Base-by-base conservation (phyloP, 2,888 invertebrate species). In the Macrophya annulata region DNA sequence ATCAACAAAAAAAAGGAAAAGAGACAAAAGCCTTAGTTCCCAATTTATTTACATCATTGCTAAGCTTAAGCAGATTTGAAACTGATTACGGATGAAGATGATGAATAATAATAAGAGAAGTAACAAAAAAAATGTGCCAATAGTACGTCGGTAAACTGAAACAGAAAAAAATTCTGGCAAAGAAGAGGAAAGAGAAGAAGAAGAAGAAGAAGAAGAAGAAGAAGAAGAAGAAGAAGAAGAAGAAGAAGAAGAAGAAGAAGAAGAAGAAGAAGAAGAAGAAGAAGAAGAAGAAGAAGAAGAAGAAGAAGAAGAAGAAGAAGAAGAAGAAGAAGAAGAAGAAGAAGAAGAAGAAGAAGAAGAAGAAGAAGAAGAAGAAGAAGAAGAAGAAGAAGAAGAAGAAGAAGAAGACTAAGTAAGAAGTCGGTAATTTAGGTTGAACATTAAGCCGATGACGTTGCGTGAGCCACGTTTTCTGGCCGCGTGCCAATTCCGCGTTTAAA, bases 401-500 rank as follows among this genome's bases (percentile, higher is more conserved):
- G n/a, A 43, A 43, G 40, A 9, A 43, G 43, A 43, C n/a, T 31
- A 17, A 55, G 48, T 9, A 55, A 55, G 55, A 55, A 68, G 68
- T 68, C 15, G 37, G 21, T 45, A 74, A 74, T 74, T 74, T 45
- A 45, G 72, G 72, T 45, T 74, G 72, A 45, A 74, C 72, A 74
- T 74, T 74, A 74, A 45, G 45, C 72, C 21, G 72, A 74, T 45
- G 72, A 74, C 45, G 72, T 74, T 74, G 77, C 55, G 77, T 77
- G 77, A 51, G 77, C 55, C 55, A 51, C 77, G 43, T 77, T 77
- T 77, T 17, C 25, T 77, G 77, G 77, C 48, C 55, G 55, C 77
- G 77, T 77, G 77, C 77, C 77, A 77, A 55, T 77, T 77, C 48
- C 77, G n/a, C 55, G 55, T 51, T 77, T 31, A 31, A 51, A 77